phyloP scores from a whole-genome alignment of 2,888 invertebrate species.

The Strigamia maritima region DNA sequence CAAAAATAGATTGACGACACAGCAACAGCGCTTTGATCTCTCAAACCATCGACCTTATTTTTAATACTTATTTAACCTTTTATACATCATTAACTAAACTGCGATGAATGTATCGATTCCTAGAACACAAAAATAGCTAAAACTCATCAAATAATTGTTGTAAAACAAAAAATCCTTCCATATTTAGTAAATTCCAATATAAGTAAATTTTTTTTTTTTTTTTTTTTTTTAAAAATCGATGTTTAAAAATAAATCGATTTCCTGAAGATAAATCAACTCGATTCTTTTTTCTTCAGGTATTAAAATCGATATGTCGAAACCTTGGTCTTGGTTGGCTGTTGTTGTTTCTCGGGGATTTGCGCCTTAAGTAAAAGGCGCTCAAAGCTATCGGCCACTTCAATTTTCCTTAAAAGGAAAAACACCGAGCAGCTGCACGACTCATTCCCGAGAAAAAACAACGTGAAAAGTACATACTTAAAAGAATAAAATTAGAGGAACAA shows the following conservation, averaged over 20 bases:
- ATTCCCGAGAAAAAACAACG: background rate
- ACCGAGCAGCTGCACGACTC: constrained; percentile 12
- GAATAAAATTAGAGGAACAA: constrained; percentile 12
- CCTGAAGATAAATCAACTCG: background rate
- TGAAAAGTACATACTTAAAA: background rate
- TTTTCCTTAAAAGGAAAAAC: constrained; percentile 31
- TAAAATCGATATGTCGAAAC: constrained; percentile 1
- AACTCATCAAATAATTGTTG: background rate
- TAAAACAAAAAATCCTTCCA: background rate
- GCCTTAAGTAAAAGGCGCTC: constrained; percentile 25
- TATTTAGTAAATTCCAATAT: no score
- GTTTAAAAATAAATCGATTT: background rate
- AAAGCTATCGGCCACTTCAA: constrained; percentile 15
- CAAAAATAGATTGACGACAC: constrained; percentile 2
- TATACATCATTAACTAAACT: background rate
- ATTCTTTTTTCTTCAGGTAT: background rate
- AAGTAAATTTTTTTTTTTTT: no score
- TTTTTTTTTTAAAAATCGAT: no score
- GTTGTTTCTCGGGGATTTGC: background rate
- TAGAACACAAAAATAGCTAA: background rate
- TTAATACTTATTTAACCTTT: background rate
- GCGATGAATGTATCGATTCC: background rate
- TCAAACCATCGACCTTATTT: background rate
- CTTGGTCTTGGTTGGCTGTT: constrained; percentile 1
- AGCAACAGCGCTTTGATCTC: background rate